Base-by-base conservation (phyloP, 2,113 vertebrate genomes). In the Circaetus cinerascens region DNA sequence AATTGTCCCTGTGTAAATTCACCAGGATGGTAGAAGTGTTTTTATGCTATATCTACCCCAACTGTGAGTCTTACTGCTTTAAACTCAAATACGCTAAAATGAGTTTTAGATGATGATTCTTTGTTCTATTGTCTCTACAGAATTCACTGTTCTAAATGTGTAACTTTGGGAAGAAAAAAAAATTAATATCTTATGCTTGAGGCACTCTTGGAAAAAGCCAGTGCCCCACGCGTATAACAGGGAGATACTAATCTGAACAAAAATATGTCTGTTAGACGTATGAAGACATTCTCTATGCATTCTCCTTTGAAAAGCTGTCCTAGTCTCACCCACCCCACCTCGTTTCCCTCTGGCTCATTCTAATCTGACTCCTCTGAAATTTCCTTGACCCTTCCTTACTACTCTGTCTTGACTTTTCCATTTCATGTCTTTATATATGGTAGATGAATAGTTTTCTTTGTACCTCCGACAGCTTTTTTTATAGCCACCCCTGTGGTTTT, bases 311-410 rank as follows among this genome's bases (percentile, higher is more conserved):
- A 95, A 95, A 94, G 6, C 21, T 73, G 59, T 80, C 55, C 80
- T 67, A 46, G 34, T 56, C 53, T 92, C 32, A 62, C 19, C 48
- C 21, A 74, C 40, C 16, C 23, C 26, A 90, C 15, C 36, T 91
- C 0, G 0, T 75, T 85, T 94, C 48, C 38, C 74, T 86, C 43
- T 81, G 59, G 6, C n/a, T 94, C 51, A 57, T 95, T 97, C 68
- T 85, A 78, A 82, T 82, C 57, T 50, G 38, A 38, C 36, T 92
- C 32, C 13, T 91, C 72, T 84, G 59, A 96, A 93, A 43, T 93
- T 95, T 96, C 32, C 81, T 93, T 97, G 96, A 97, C 90, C 71
- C 55, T 95, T 83, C 55, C 48, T 88, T 91, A 64, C 43, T 64
- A 38, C 3, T 48, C 3, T 84, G 7, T 64, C 29, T 75, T 86